Evolutionary conservation across 2,797 vertebrate genomes (phyloP).

Genomic region (Adelosebastes latens): DNA sequence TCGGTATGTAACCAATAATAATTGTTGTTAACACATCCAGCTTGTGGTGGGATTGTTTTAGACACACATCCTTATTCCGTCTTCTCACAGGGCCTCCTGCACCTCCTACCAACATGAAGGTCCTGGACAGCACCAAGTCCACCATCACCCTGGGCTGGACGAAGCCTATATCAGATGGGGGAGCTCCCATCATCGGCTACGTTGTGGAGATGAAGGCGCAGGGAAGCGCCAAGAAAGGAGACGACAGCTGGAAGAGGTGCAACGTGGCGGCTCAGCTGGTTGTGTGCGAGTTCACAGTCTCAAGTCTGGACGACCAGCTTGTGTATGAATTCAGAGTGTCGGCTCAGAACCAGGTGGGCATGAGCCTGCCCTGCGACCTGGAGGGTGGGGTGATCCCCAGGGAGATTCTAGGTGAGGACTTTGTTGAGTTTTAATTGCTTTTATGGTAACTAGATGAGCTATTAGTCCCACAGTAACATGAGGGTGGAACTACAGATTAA

Average conservation of each 20-base stretch:
- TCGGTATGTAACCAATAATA: conserved; percentile 85
- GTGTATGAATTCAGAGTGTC: conserved; percentile 96
- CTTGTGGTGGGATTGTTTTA: background rate
- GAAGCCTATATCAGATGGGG: conserved; percentile 94
- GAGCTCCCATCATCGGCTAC: conserved; percentile 95
- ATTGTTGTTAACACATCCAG: background rate
- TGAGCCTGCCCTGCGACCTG: conserved; percentile 93
- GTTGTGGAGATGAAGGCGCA: conserved; percentile 93
- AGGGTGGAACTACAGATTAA: background rate
- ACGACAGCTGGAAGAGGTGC: conserved; percentile 95
- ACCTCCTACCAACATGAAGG: conserved; percentile 93
- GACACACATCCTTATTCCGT: background rate
- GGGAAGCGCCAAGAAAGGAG: conserved; percentile 86
- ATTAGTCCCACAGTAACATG: background rate
- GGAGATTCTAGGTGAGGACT: conserved; percentile 92
- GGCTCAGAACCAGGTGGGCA: conserved; percentile 97
- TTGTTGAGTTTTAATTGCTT: fast-evolving
- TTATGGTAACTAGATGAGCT: background rate
- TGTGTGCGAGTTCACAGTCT: conserved; percentile 92
- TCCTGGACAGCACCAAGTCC: conserved; percentile 92
- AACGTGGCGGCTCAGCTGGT: conserved; percentile 95
- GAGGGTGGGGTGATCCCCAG: conserved; percentile 91
- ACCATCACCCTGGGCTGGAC: conserved; percentile 92
- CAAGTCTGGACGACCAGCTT: conserved; percentile 90
- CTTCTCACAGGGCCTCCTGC: conserved; percentile 91